Evolutionary conservation across 2,113 vertebrate genomes (phyloP).

Genomic region (Stictonetta naevosa): DNA sequence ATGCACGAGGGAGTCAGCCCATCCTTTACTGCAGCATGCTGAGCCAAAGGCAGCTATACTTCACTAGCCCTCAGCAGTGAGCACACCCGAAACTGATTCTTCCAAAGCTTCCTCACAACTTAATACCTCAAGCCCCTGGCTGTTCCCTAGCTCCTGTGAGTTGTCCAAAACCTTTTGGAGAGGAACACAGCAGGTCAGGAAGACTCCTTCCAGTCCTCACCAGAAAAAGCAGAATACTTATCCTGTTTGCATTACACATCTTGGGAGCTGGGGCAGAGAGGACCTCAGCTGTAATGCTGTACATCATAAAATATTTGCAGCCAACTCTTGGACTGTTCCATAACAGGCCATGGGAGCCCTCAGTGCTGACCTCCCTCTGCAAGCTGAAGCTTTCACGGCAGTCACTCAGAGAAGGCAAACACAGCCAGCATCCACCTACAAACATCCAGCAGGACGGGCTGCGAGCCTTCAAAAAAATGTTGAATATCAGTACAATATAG

Average conservation of each 20-base stretch:
- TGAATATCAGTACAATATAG: background rate
- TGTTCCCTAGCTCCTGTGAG: background rate
- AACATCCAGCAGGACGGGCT: background rate
- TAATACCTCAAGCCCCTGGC: background rate
- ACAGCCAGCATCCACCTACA: background rate
- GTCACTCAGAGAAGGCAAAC: background rate
- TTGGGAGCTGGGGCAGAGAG: background rate
- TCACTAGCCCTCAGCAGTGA: background rate
- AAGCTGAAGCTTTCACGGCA: background rate
- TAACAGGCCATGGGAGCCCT: background rate
- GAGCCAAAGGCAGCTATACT: background rate
- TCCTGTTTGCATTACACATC: background rate
- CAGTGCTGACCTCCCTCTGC: background rate
- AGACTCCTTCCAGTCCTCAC: background rate
- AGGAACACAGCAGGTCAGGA: background rate
- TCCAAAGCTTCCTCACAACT: background rate
- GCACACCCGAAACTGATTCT: background rate
- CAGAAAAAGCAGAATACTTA: background rate
- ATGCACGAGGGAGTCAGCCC: background rate
- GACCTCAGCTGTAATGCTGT: background rate
- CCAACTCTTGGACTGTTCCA: background rate
- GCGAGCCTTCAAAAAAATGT: background rate
- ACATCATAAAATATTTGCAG: rapidly evolving
- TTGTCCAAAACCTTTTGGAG: background rate
- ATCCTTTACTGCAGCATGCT: background rate